phyloP scores from a whole-genome alignment of 2,113 vertebrate genomes.

The Labeo catla region DNA sequence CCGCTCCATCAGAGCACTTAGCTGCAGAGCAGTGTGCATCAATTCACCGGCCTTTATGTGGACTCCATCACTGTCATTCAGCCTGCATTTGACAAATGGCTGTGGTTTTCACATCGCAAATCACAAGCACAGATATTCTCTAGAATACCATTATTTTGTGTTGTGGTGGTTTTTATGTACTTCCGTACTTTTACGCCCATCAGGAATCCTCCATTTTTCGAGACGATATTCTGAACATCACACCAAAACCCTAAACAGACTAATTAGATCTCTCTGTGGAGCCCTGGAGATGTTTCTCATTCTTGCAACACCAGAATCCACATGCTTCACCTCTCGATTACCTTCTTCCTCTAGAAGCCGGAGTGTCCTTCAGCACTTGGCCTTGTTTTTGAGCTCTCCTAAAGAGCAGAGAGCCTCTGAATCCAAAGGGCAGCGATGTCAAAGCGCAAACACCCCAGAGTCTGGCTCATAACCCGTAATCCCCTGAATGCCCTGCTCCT shows the following conservation, averaged over 20 bases:
- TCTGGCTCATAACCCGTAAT: slow-evolving; percentile 45
- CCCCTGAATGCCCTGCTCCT: slow-evolving; percentile 38
- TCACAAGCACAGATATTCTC: neutral
- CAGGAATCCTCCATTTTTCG: neutral
- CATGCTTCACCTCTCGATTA: neutral
- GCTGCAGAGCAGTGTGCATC: neutral
- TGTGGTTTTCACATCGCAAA: slow-evolving; percentile 40
- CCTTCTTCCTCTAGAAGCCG: slow-evolving; percentile 36
- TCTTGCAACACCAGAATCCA: slow-evolving; percentile 52
- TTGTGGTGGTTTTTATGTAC: slow-evolving; percentile 50
- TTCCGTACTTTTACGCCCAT: neutral
- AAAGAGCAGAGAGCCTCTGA: neutral
- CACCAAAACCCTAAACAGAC: slow-evolving; percentile 64
- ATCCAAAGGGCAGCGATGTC: slow-evolving; percentile 46
- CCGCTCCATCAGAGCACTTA: slow-evolving; percentile 32
- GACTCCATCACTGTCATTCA: slow-evolving; percentile 54
- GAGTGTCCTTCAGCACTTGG: slow-evolving; percentile 51
- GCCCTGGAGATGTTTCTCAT: slow-evolving; percentile 62
- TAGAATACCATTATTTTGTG: slow-evolving; percentile 12
- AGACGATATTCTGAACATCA: neutral
- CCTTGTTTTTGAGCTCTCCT: slow-evolving; percentile 36
- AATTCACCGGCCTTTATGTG: neutral
- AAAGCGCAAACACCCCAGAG: slow-evolving; percentile 27
- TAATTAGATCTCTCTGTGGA: slow-evolving; percentile 70
- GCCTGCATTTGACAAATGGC: slow-evolving; percentile 54